Evolutionary conservation across 2,888 invertebrate genomes (phyloP).

Genomic region (Pammene fasciana): DNA sequence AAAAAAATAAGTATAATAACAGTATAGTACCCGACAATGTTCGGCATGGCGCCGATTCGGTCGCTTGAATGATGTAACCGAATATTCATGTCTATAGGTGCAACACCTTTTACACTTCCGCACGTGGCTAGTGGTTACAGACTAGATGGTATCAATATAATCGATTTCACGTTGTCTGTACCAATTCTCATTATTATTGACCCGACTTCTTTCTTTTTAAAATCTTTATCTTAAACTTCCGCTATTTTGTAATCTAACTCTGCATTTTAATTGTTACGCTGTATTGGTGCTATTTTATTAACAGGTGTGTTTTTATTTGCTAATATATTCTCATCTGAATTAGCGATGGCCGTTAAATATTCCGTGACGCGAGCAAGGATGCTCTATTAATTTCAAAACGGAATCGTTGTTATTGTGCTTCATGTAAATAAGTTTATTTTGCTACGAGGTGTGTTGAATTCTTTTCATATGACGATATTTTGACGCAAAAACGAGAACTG

Average conservation of each 20-base stretch:
- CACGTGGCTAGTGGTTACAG: slow-evolving; percentile 39
- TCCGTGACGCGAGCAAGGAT: slow-evolving; percentile 56
- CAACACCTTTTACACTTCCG: slow-evolving; percentile 54
- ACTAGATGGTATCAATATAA: slow-evolving; percentile 54
- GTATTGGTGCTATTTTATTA: slow-evolving; percentile 5
- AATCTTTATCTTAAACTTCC: slow-evolving; percentile 26
- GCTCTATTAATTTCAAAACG: slow-evolving; percentile 54
- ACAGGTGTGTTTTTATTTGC: slow-evolving; percentile 14
- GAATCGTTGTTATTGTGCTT: slow-evolving; percentile 46
- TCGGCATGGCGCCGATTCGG: slow-evolving; percentile 59
- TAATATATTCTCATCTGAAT: slow-evolving; percentile 45
- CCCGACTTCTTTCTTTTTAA: slow-evolving; percentile 29
- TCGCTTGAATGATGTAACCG: slow-evolving; percentile 74
- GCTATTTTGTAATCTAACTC: slow-evolving; percentile 17
- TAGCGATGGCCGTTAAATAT: slow-evolving; percentile 51
- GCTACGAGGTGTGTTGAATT: slow-evolving; percentile 46
- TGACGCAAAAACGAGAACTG: slow-evolving; percentile 49
- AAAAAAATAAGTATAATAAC: not conserved
- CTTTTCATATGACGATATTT: slow-evolving; percentile 53
- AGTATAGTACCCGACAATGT: slow-evolving; percentile 37
- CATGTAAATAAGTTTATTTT: slow-evolving; percentile 43
- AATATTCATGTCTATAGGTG: slow-evolving; percentile 63
- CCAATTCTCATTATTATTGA: slow-evolving; percentile 43
- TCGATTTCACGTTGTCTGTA: slow-evolving; percentile 50
- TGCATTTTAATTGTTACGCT: slow-evolving; percentile 17